phyloP scores from a whole-genome alignment of 2,888 invertebrate genomes.

The Aquatica leii region DNA sequence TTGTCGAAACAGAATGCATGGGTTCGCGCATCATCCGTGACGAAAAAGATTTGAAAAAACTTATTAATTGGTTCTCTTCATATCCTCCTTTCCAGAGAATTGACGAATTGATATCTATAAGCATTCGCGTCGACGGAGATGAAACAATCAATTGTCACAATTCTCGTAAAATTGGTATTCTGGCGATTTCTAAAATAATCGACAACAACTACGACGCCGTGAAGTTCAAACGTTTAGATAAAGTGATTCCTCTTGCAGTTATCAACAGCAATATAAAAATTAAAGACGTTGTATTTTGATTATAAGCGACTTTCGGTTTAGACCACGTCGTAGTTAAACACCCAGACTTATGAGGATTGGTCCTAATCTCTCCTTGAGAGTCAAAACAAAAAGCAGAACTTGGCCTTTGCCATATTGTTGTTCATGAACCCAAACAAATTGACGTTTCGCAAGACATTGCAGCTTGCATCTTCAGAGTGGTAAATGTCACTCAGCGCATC shows the following conservation, averaged over 20 bases:
- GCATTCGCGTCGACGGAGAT: background rate
- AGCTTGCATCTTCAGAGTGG: too few species aligned
- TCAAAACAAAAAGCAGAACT: too few species aligned
- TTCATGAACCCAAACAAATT: too few species aligned
- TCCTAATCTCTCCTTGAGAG: too few species aligned
- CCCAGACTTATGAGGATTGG: too few species aligned
- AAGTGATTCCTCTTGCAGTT: background rate
- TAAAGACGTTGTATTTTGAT: too few species aligned
- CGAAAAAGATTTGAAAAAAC: background rate
- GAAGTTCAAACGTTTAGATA: background rate
- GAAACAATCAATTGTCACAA: background rate
- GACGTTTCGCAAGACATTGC: too few species aligned
- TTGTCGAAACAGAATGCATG: background rate
- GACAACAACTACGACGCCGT: background rate
- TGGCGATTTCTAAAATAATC: too few species aligned
- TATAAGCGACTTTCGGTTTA: too few species aligned
- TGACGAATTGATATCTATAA: background rate
- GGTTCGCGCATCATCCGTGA: conserved; percentile 1
- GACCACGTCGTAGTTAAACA: too few species aligned
- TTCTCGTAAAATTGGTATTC: background rate
- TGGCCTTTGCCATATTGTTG: too few species aligned
- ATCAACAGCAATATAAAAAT: background rate
- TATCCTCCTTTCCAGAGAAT: background rate
- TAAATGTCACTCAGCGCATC: too few species aligned
- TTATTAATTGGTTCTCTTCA: background rate